A percentile compares a stretch with the other conserved stretches of the same genome.
Conservation (phyloP, 2,113 vertebrate genomes). For the Tor tambroides region DNA sequence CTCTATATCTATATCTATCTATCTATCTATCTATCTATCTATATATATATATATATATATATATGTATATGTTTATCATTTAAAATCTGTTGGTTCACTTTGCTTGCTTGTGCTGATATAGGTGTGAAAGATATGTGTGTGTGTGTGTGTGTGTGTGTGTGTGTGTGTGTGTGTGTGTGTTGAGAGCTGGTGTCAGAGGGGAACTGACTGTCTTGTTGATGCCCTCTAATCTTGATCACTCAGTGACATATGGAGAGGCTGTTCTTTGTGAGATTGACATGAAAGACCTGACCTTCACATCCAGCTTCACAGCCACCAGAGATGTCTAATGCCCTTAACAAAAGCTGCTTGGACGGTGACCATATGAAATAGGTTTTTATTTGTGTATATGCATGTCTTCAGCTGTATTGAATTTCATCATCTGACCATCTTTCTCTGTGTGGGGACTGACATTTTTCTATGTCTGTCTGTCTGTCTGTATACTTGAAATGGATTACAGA, state of each 20-base stretch:
- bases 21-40: too few relatives aligned
- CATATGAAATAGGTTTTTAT: conserved; percentile 17
- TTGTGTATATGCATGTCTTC: conserved; percentile 5
- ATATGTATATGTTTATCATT: too few relatives aligned
- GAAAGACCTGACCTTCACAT: conserved; percentile 54
- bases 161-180: not conserved
- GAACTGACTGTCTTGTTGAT: conserved; percentile 24
- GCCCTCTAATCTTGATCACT: conserved; percentile 44
- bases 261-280: conserved; percentile 23
- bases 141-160: too few relatives aligned
- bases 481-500: not conserved
- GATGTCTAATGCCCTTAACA: conserved; percentile 11
- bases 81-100: too few relatives aligned
- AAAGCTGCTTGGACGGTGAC: conserved; percentile 10
- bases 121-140: too few relatives aligned
- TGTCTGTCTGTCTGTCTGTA: not conserved
- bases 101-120: too few relatives aligned
- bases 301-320: conserved; percentile 44
- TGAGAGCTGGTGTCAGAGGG: not conserved
- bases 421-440: not conserved
- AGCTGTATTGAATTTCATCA: not conserved
- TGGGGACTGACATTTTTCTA: not conserved
- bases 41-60: not conserved
- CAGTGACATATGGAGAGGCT: conserved; percentile 38
- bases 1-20: too few relatives aligned